These are phyloP conservation scores for Avahi laniger DNA, from an alignment of 2,797 vertebrate genomes.

Conservation along the genomic window DNA sequence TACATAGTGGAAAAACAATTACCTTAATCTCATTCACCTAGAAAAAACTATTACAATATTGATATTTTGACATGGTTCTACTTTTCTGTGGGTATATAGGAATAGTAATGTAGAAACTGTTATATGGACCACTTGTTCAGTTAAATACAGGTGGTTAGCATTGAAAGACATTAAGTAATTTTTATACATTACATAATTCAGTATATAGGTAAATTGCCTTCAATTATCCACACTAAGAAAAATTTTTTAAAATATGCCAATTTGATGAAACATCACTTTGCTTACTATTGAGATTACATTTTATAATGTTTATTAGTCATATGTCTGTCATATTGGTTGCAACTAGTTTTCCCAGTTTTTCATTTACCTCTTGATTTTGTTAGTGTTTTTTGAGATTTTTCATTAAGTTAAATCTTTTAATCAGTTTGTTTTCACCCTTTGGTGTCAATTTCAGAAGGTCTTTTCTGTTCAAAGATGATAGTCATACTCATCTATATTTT, in stretches of 20 bases:
- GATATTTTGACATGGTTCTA: neutral
- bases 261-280: neutral
- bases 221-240: neutral
- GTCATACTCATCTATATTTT: conserved; percentile 2
- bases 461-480: conserved; percentile 25
- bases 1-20: neutral
- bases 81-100: neutral
- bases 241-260: neutral
- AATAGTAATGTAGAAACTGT: neutral
- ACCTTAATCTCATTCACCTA: neutral
- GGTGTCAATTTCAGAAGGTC: neutral
- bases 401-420: neutral
- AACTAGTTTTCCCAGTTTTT: neutral
- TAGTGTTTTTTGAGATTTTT: neutral
- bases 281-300: neutral
- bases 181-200: neutral
- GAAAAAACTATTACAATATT: neutral
- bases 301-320: conserved; percentile 7
- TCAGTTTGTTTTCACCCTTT: neutral
- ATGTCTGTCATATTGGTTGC: neutral
- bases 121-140: neutral
- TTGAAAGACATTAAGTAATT: neutral
- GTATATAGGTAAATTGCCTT: neutral
- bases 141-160: neutral
- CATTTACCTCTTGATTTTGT: conserved; percentile 31